These are phyloP conservation scores for Gastrophryne carolinensis DNA, from an alignment of 2,797 vertebrate species.

Conservation along the genomic window DNA sequence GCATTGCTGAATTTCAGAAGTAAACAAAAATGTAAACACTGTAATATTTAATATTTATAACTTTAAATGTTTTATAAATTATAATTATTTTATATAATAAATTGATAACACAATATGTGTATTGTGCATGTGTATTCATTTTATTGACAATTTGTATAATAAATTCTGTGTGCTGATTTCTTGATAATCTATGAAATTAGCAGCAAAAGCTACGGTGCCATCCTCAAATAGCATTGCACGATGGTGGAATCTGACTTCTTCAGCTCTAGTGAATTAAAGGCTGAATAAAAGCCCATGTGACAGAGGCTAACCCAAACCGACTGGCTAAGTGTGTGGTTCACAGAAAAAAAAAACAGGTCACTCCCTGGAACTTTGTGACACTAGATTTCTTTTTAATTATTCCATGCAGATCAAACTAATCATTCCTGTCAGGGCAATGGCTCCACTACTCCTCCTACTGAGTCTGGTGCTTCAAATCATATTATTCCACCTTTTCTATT, in stretches of 20 bases:
- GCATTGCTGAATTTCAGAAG: no score
- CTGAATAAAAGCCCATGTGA: slow-evolving; percentile 45
- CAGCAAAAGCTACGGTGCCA: slow-evolving; percentile 16
- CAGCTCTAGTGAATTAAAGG: slow-evolving; percentile 81
- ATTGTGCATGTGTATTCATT: background rate
- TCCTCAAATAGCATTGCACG: slow-evolving; percentile 63
- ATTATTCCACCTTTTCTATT: slow-evolving; percentile 51
- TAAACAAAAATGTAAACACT: no score
- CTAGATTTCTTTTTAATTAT: slow-evolving; percentile 52
- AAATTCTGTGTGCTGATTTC: background rate
- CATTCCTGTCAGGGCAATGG: slow-evolving; percentile 41
- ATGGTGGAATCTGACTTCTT: slow-evolving; percentile 82
- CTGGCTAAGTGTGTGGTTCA: slow-evolving; percentile 53
- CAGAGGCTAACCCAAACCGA: slow-evolving; percentile 53
- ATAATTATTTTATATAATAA: background rate
- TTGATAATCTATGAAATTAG: slow-evolving; percentile 2
- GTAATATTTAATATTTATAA: no score
- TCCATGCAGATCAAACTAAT: slow-evolving; percentile 51
- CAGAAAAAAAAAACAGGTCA: slow-evolving; percentile 58
- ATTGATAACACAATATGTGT: background rate
- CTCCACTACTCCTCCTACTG: background rate
- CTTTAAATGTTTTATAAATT: no score
- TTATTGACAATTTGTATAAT: background rate
- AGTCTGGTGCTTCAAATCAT: slow-evolving; percentile 49
- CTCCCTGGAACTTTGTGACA: slow-evolving; percentile 60